Evolutionary conservation across 2,888 invertebrate species (phyloP).

Genomic region (Biston stratarius): DNA sequence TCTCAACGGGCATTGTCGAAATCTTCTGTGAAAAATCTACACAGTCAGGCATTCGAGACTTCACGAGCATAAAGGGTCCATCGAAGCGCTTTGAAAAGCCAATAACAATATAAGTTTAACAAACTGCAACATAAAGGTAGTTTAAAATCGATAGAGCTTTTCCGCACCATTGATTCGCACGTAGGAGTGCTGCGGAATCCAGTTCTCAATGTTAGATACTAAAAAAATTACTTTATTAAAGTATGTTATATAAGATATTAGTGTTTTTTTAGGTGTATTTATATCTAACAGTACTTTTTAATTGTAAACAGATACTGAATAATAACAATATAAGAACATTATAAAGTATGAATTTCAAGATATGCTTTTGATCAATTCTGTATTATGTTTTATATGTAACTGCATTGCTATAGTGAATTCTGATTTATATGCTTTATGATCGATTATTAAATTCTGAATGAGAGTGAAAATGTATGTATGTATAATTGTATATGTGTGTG

Average conservation of each 20-base stretch:
- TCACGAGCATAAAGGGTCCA: slow-evolving; percentile 44
- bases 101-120: slow-evolving; percentile 75
- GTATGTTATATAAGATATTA: not conserved
- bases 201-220: slow-evolving; percentile 19
- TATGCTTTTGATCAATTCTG: too few relatives aligned
- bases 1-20: slow-evolving; percentile 13
- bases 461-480: too few relatives aligned
- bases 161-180: slow-evolving; percentile 69
- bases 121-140: slow-evolving; percentile 68
- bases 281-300: too few relatives aligned
- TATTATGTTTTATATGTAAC: not conserved
- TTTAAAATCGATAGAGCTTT: slow-evolving; percentile 73
- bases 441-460: too few relatives aligned
- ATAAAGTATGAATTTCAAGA: too few relatives aligned
- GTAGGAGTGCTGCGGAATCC: slow-evolving; percentile 49
- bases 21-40: slow-evolving; percentile 30
- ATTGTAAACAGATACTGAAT: too few relatives aligned
- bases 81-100: slow-evolving; percentile 58
- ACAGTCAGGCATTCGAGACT: slow-evolving; percentile 37
- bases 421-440: too few relatives aligned
- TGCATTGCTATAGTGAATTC: too few relatives aligned
- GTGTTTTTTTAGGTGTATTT: too few relatives aligned
- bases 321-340: too few relatives aligned
- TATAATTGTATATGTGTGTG: too few relatives aligned
- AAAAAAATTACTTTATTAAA: not conserved